These are phyloP conservation scores for Cyanistes caeruleus DNA, from an alignment of 2,113 vertebrate species.

Conservation along the genomic window DNA sequence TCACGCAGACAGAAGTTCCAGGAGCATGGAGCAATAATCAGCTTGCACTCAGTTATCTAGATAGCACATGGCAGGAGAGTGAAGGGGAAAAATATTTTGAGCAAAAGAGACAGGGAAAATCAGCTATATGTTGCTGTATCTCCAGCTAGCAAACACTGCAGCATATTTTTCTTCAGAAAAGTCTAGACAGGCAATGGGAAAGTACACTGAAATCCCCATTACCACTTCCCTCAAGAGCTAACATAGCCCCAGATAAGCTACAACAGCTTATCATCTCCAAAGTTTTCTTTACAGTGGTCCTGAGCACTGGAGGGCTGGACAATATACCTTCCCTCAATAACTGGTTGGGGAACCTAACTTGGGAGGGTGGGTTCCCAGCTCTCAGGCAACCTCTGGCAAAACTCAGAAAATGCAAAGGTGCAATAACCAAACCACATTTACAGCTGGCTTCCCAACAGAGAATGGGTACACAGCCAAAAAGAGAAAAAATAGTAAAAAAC, in stretches of 20 bases:
- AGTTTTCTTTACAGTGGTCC: neutral
- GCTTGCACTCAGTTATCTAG: neutral
- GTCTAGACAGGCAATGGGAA: neutral
- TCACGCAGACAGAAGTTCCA: neutral
- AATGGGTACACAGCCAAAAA: neutral
- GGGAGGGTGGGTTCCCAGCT: neutral
- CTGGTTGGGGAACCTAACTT: neutral
- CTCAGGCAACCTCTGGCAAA: neutral
- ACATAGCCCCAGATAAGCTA: neutral
- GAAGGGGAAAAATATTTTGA: neutral
- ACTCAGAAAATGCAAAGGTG: neutral
- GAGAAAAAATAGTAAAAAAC: neutral
- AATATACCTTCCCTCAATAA: neutral
- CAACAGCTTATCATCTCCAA: neutral
- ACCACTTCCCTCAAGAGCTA: neutral
- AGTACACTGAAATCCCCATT: neutral
- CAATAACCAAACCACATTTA: neutral
- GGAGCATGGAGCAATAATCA: neutral
- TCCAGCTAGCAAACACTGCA: neutral
- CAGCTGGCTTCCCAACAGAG: neutral
- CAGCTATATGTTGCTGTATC: neutral
- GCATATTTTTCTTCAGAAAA: neutral
- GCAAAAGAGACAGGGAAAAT: neutral
- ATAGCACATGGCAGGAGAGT: neutral
- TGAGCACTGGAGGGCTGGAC: neutral